Evolutionary conservation across 1,140 invertebrate species (phyloP).

Genomic region (Calycopis cecrops): DNA sequence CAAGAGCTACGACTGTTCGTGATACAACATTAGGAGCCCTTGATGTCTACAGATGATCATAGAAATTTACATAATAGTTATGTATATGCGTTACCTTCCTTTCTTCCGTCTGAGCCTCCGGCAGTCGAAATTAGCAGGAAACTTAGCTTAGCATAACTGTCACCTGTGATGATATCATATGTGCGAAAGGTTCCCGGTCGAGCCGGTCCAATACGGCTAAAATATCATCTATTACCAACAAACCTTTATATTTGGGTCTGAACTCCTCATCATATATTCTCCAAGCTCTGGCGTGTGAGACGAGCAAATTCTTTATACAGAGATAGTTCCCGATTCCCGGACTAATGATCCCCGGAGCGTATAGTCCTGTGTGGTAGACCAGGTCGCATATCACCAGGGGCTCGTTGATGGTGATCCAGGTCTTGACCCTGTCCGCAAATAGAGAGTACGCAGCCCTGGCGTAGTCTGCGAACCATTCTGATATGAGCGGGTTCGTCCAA

Average conservation of each 20-base stretch:
- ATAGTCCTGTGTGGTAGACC: slow-evolving; percentile 47
- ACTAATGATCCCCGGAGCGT: slow-evolving; percentile 16
- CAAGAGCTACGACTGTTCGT: too few species aligned
- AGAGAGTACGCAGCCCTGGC: slow-evolving; percentile 45
- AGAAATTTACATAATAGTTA: too few species aligned
- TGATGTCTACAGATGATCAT: too few species aligned
- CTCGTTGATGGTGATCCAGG: slow-evolving; percentile 53
- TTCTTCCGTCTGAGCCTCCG: too few species aligned
- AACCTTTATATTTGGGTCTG: slow-evolving; percentile 40
- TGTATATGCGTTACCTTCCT: too few species aligned
- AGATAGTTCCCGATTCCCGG: slow-evolving; percentile 63
- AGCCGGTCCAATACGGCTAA: too few species aligned
- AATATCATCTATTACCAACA: too few species aligned
- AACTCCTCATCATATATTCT: slow-evolving; percentile 70
- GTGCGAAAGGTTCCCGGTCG: too few species aligned
- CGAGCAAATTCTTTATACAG: slow-evolving; percentile 72
- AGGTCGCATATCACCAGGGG: slow-evolving; percentile 45
- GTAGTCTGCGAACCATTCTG: slow-evolving; percentile 68
- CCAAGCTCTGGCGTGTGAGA: slow-evolving; percentile 76
- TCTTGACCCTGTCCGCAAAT: slow-evolving; percentile 68
- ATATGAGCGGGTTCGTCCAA: slow-evolving; percentile 71
- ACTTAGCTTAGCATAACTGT: too few species aligned
- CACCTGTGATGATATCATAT: too few species aligned
- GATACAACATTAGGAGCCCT: too few species aligned
- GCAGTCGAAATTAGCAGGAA: too few species aligned